A percentile compares a stretch with the other conserved stretches of the same genome.
Evolutionary conservation across 1,140 invertebrate genomes (phyloP).

Genomic region (Aplysia californica): DNA sequence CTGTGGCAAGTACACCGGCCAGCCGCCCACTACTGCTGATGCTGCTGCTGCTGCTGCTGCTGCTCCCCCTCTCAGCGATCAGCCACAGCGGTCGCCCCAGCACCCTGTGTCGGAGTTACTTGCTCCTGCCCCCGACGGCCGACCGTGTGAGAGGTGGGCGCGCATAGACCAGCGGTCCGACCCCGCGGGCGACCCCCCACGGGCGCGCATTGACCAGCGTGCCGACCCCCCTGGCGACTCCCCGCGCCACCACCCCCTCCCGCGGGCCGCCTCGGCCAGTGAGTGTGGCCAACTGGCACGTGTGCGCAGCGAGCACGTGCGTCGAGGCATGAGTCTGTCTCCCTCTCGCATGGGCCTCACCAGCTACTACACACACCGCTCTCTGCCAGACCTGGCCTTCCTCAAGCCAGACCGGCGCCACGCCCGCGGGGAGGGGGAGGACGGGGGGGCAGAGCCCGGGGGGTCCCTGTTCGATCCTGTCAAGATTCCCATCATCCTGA

Average conservation of each 20-base stretch:
- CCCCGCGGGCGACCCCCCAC: background rate
- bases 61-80: background rate
- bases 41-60: no score
- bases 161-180: background rate
- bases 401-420: slow-evolving; percentile 31
- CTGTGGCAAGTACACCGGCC: slow-evolving; percentile 18
- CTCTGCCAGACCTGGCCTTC: slow-evolving; percentile 58
- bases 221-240: background rate
- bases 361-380: slow-evolving; percentile 50
- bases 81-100: background rate
- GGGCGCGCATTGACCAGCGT: background rate
- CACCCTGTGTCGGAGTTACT: background rate
- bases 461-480: slow-evolving; percentile 50
- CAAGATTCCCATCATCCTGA: slow-evolving; percentile 42
- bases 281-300: slow-evolving; percentile 14
- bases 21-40: no score
- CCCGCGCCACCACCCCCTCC: background rate
- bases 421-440: background rate
- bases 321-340: slow-evolving; percentile 32
- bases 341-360: slow-evolving; percentile 33
- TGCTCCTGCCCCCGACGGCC: background rate
- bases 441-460: slow-evolving; percentile 4
- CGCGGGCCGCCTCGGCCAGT: slow-evolving; percentile 29
- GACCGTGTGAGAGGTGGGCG: background rate
- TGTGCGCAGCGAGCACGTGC: slow-evolving; percentile 13